A percentile compares a stretch with the other conserved stretches of the same genome.
Conservation (phyloP, 2,888 invertebrate genomes). For the Tachystola acroxantha region DNA sequence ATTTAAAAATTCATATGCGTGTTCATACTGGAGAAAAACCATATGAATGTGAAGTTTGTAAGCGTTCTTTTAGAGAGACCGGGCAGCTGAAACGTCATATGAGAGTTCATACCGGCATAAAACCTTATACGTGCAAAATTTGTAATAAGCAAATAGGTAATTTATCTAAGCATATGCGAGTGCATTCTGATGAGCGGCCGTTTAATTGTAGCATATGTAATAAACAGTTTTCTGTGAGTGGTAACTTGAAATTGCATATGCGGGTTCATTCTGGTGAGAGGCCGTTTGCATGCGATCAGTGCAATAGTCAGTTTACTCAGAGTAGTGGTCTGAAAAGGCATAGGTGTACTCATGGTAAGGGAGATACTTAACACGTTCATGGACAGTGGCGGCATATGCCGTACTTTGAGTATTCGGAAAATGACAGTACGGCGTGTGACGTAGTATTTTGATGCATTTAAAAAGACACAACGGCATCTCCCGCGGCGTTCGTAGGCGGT, state of each 20-base stretch:
- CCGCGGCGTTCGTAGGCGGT: no score
- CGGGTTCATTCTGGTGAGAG: constrained; percentile 38
- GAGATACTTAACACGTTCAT: neutral
- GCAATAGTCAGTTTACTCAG: constrained; percentile 40
- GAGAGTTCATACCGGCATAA: constrained; percentile 54
- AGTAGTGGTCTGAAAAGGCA: constrained; percentile 44
- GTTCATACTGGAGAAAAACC: constrained; percentile 63
- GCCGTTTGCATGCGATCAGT: constrained; percentile 38
- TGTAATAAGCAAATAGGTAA: constrained; percentile 67
- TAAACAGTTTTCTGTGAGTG: constrained; percentile 47
- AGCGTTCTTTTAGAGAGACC: constrained; percentile 53
- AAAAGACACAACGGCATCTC: no score
- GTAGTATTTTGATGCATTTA: no score
- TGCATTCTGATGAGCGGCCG: constrained; percentile 48
- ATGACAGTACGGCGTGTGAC: no score
- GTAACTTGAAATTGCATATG: constrained; percentile 51
- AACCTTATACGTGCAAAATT: constrained; percentile 60
- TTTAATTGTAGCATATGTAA: constrained; percentile 43
- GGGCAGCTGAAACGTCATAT: constrained; percentile 59
- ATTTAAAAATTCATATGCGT: constrained; percentile 63
- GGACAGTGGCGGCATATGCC: no score
- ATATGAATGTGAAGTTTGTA: constrained; percentile 52
- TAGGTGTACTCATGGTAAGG: constrained; percentile 31
- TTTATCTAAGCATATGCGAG: constrained; percentile 57
- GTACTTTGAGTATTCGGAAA: no score